Conservation (phyloP, 37 sponge, comb jelly and placozoan genomes). For the Eunapius fragilis region DNA sequence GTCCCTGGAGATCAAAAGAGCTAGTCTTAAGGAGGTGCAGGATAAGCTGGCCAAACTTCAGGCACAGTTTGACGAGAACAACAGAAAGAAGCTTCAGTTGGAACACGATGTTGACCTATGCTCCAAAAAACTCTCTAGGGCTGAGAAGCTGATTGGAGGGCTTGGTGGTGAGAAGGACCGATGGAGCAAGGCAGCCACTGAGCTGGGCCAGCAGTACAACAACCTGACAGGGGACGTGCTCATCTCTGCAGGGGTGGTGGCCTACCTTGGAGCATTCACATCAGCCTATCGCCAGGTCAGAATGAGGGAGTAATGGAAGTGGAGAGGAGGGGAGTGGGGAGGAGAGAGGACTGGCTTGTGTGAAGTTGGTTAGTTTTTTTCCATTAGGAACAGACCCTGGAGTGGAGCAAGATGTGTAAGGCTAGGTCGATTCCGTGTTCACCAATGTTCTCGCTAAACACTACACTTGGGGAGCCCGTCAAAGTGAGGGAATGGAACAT, state of each 20-base stretch:
- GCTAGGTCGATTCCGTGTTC: conserved; percentile 75
- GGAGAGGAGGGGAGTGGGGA: neutral
- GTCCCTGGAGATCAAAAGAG: conserved; percentile 84
- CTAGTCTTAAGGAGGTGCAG: conserved; percentile 82
- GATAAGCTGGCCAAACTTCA: conserved; percentile 89
- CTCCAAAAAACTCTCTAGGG: conserved; percentile 92
- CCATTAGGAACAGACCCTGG: conserved; percentile 69
- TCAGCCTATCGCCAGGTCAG: conserved; percentile 51
- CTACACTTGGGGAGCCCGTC: conserved; percentile 91
- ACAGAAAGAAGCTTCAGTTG: conserved; percentile 87
- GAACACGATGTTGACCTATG: conserved; percentile 86
- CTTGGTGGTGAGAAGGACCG: conserved; percentile 96
- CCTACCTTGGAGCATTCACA: conserved; percentile 98
- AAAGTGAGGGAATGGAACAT: conserved; percentile 95
- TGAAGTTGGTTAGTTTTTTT: neutral
- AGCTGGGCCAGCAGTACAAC: conserved; percentile 77
- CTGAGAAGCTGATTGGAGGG: conserved; percentile 97
- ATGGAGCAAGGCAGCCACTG: conserved; percentile 87
- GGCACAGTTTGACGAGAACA: conserved; percentile 90
- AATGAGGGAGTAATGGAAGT: no score
- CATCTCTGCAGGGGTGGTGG: conserved; percentile 93
- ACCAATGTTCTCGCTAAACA: conserved; percentile 78
- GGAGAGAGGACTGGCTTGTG: neutral
- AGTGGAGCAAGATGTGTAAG: conserved; percentile 81
- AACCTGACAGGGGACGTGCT: conserved; percentile 97